phyloP scores from a whole-genome alignment of 2,797 vertebrate genomes.

The Rallus crepitans region DNA sequence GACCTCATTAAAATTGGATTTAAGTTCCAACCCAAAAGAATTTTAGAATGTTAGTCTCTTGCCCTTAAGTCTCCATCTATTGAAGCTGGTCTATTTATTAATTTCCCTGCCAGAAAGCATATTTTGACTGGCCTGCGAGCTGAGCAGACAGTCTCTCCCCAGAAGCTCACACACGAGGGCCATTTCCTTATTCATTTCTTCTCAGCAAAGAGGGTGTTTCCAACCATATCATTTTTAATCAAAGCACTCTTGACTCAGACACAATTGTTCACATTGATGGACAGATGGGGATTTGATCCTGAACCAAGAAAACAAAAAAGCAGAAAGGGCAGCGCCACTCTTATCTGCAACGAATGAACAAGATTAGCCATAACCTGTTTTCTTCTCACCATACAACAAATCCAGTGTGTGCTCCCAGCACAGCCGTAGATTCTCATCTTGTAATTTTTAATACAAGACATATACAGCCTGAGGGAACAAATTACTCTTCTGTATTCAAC shows the following conservation, averaged over 20 bases:
- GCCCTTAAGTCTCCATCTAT: conserved; percentile 57
- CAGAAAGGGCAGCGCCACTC: conserved; percentile 47
- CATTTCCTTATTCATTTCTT: conserved; percentile 57
- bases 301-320: conserved; percentile 24
- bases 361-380: conserved; percentile 71
- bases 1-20: conserved; percentile 72
- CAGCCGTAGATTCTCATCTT: conserved; percentile 66
- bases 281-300: conserved; percentile 63
- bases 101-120: conserved; percentile 58
- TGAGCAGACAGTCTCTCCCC: conserved; percentile 55
- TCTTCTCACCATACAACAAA: conserved; percentile 63
- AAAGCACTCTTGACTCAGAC: conserved; percentile 60
- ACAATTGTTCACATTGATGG: conserved; percentile 67
- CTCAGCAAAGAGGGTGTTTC: conserved; percentile 54
- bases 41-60: conserved; percentile 56
- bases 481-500: conserved; percentile 70
- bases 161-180: conserved; percentile 52
- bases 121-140: conserved; percentile 58
- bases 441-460: conserved; percentile 74
- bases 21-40: conserved; percentile 63
- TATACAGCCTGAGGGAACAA: conserved; percentile 74
- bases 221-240: conserved; percentile 65
- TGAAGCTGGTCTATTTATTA: conserved; percentile 50
- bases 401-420: conserved; percentile 56
- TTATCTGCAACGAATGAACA: conserved; percentile 59